Evolutionary conservation across 2,888 invertebrate species (phyloP), one percentile per base, ranked within the genome.

Genomic region (Cotesia congregata): DNA sequence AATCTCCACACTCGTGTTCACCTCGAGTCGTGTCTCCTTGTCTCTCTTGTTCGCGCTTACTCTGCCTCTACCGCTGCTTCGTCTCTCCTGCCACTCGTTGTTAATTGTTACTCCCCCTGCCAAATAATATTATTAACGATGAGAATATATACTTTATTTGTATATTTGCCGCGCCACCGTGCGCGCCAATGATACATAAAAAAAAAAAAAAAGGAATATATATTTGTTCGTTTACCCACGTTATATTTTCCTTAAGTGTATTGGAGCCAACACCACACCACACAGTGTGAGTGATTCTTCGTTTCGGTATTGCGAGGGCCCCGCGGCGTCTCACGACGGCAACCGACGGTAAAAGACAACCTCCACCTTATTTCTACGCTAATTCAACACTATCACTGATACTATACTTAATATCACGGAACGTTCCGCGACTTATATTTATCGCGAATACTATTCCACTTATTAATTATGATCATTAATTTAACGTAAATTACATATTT

Each of bases 401-500:
- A 59, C n/a, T 73, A 20, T 67, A n/a, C 5, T 67, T 75, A 20
- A 59, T 72, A 61, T 73, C 67, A 62, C 30, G 65, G 65, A 41
- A 73, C 75, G 67, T 79, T 70, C 15, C 75, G 70, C 72, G 17
- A 50, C 17, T 41, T 38, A 64, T 69, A 61, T 67, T 69, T 50
- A 41, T 62, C 39, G n/a, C 30, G 7, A 41, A 62, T 38, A 67
- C 67, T 50, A 59, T 50, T 59, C n/a, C 73, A 67, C 73, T n/a
- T 65, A 67, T 7, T 6, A 6, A 20, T 38, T n/a, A 9, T 60
- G 38, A 39, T 73, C 39, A 73, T 85, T 86, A 84, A 86, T 85
- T 85, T 85, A 80, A 83, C 83, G 60, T 84, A 81, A 85, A 86
- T 84, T 82, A 83, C 85, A 85, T 82, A 83, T 80, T 80, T 81